Evolutionary conservation across 1,140 invertebrate species (phyloP).

Genomic region (Cydia amplana): DNA sequence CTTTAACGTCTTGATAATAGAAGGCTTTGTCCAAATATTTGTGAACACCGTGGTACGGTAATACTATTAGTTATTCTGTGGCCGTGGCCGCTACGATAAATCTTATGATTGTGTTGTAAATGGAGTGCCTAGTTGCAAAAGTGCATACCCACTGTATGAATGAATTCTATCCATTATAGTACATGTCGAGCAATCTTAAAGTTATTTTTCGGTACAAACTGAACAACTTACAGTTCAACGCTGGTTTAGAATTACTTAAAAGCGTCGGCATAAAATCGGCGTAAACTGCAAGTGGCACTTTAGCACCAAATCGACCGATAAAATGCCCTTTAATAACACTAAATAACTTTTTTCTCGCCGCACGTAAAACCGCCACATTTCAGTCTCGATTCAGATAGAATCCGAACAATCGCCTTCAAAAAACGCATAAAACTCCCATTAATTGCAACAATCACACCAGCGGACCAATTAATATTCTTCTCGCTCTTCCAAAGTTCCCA

Average conservation of each 20-base stretch:
- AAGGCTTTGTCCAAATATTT: too few relatives aligned
- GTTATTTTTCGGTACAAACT: too few relatives aligned
- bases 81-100: too few relatives aligned
- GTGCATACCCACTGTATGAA: too few relatives aligned
- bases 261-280: neutral
- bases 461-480: constrained; percentile 28
- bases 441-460: constrained; percentile 19
- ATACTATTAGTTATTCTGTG: too few relatives aligned
- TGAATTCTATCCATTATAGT: too few relatives aligned
- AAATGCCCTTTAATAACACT: neutral
- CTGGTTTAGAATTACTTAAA: neutral
- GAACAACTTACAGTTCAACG: neutral
- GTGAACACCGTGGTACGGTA: too few relatives aligned
- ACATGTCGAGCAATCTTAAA: too few relatives aligned
- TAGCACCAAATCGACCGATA: neutral
- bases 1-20: too few relatives aligned
- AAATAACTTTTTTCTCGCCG: neutral
- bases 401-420: neutral
- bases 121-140: too few relatives aligned
- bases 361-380: constrained; percentile 2
- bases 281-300: neutral
- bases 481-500: neutral
- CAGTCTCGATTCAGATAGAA: constrained; percentile 6
- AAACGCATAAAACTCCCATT: constrained; percentile 7
- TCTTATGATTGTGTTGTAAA: too few relatives aligned